A percentile compares a stretch with the other conserved stretches of the same genome.
Conservation (phyloP, 1,140 invertebrate species). For the Rhagoletis zephyria region DNA sequence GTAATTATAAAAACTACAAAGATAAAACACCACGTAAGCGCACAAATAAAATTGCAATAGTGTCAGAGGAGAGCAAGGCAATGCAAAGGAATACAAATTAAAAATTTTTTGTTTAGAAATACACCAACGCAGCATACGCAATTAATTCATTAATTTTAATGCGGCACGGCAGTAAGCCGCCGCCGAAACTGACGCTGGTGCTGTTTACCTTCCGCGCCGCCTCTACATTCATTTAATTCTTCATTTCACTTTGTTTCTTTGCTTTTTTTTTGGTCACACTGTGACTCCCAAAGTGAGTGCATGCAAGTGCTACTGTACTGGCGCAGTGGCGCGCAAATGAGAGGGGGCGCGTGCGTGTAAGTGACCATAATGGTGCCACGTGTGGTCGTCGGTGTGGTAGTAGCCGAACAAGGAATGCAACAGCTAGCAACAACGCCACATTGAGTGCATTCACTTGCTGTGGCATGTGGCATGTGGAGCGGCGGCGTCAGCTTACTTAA, state of each 20-base stretch:
- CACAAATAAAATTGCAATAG: not conserved
- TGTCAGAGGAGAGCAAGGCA: too few species aligned
- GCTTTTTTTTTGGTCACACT: not conserved
- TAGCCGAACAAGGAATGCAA: not conserved
- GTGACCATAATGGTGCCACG: not conserved
- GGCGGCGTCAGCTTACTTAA: not conserved
- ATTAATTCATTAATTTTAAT: conserved; percentile 43
- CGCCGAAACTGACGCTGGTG: not conserved
- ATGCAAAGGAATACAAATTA: not conserved
- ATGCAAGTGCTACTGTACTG: not conserved
- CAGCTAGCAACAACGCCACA: not conserved
- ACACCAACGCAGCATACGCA: not conserved
- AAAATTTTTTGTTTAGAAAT: not conserved
- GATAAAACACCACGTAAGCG: not conserved
- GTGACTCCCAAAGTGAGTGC: not conserved
- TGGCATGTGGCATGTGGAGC: not conserved
- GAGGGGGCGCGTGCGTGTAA: not conserved
- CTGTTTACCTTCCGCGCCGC: too few species aligned
- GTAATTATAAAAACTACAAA: not conserved
- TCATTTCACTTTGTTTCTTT: not conserved
- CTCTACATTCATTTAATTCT: not conserved
- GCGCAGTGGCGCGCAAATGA: not conserved
- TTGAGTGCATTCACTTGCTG: conserved; percentile 28
- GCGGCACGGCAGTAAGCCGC: not conserved
- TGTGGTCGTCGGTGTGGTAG: not conserved